Conservation (phyloP, 2,888 invertebrate genomes). For the Nasonia oneida region DNA sequence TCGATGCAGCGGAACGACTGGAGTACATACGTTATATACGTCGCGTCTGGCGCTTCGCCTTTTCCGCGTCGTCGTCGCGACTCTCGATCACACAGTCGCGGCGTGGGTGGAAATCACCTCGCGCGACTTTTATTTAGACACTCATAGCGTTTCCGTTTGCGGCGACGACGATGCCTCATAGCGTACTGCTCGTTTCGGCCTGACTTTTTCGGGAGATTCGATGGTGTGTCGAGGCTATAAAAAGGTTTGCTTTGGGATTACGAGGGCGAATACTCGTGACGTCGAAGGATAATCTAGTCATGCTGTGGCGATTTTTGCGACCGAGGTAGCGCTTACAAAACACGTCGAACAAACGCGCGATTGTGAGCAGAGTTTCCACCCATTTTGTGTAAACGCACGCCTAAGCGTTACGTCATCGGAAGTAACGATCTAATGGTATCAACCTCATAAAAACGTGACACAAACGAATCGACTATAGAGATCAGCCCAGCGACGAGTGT, state of each 20-base stretch:
- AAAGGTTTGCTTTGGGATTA: not conserved
- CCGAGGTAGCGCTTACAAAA: not conserved
- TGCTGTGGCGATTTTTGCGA: not conserved
- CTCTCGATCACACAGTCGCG: conserved; percentile 9
- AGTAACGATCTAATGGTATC: not conserved
- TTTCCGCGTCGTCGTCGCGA: conserved; percentile 33
- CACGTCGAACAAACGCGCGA: not conserved
- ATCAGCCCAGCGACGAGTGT: too few relatives aligned
- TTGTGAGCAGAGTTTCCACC: not conserved
- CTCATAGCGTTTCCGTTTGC: conserved; percentile 66
- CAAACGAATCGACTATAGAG: too few relatives aligned
- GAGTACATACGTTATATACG: not conserved
- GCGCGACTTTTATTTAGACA: conserved; percentile 7
- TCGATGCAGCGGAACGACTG: not conserved
- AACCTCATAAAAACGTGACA: too few relatives aligned
- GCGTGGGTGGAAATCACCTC: conserved; percentile 70
- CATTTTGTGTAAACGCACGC: not conserved
- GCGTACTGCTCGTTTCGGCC: not conserved
- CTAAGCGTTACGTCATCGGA: not conserved
- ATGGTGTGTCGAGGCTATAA: not conserved
- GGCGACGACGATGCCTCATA: not conserved
- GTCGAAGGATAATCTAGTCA: not conserved
- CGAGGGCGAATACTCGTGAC: not conserved
- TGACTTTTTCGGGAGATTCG: not conserved
- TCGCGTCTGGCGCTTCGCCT: not conserved